Percentiles rank a stretch among this genome's conserved stretches.
Evolutionary conservation across 2,888 invertebrate genomes (phyloP).

Genomic region (Amphipyra berbera): DNA sequence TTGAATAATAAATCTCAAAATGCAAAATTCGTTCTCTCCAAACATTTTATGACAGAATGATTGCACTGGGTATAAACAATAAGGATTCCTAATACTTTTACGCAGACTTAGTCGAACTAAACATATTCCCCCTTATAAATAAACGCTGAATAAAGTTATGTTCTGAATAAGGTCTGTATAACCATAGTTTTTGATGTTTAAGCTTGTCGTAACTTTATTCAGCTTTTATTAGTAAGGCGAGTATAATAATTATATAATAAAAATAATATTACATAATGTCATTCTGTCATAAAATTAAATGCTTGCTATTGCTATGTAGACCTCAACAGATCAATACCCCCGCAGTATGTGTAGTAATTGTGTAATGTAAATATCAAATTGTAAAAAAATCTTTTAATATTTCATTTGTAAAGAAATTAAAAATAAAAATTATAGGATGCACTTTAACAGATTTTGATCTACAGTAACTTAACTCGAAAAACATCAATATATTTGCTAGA

Average conservation of each 20-base stretch:
- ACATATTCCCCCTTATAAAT: too few species aligned
- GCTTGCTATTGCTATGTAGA: conserved; percentile 70
- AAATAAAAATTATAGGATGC: conserved; percentile 68
- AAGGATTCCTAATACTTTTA: conserved; percentile 65
- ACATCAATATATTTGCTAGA: conserved; percentile 54
- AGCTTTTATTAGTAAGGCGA: too few species aligned
- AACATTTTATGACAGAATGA: conserved; percentile 76
- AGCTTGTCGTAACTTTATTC: too few species aligned
- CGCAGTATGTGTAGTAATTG: conserved; percentile 47
- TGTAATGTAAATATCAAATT: conserved; percentile 64
- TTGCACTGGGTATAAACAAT: conserved; percentile 65
- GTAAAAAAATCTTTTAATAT: conserved; percentile 64
- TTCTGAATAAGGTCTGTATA: too few species aligned
- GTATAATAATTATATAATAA: conserved; percentile 56
- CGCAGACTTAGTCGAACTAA: conserved; percentile 65
- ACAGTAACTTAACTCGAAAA: conserved; percentile 64
- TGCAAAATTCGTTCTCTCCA: conserved; percentile 61
- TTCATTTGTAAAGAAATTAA: conserved; percentile 64
- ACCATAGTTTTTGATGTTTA: too few species aligned
- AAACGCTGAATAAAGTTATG: too few species aligned
- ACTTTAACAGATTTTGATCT: conserved; percentile 73
- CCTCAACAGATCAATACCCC: conserved; percentile 43
- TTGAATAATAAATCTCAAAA: conserved; percentile 72
- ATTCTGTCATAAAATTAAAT: conserved; percentile 84
- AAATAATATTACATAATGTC: conserved; percentile 65